Conservation (phyloP, 2,888 invertebrate genomes). For the Dryocosmus kuriphilus region DNA sequence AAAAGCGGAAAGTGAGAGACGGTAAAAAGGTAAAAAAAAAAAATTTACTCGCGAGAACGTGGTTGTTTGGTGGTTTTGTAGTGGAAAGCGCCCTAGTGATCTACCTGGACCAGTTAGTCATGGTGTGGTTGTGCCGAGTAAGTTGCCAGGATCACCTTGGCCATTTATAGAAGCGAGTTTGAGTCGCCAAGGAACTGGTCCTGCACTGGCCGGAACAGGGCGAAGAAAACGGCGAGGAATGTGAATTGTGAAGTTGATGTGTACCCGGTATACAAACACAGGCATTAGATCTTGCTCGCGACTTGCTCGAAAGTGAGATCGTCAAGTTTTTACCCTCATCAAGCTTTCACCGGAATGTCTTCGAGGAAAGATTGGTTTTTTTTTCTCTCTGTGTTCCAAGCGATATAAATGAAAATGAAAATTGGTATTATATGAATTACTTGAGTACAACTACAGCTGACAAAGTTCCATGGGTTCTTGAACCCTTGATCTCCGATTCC, state of each 20-base stretch:
- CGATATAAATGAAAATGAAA: no score
- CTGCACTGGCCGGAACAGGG: slow-evolving; percentile 38
- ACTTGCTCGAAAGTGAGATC: slow-evolving; percentile 39
- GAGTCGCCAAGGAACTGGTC: slow-evolving; percentile 42
- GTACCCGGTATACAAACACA: not conserved
- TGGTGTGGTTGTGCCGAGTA: slow-evolving; percentile 20
- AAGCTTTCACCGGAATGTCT: slow-evolving; percentile 36
- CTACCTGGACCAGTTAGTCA: slow-evolving; percentile 55
- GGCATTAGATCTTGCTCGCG: not conserved
- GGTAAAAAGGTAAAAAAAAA: slow-evolving; percentile 4
- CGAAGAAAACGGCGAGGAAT: slow-evolving; percentile 45
- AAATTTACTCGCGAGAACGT: slow-evolving; percentile 1
- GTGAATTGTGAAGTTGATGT: slow-evolving; percentile 36
- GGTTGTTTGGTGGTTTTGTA: slow-evolving; percentile 46
- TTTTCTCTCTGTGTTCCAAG: not conserved
- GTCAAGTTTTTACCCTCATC: slow-evolving; percentile 26
- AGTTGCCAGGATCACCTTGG: slow-evolving; percentile 52
- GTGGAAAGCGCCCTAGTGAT: slow-evolving; percentile 58
- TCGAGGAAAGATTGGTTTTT: slow-evolving; percentile 13
- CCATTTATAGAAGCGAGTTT: slow-evolving; percentile 45
- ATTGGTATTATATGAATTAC: no score
- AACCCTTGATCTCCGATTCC: no score
- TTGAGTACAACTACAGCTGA: no score
- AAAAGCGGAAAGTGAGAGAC: not conserved
- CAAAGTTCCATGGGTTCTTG: no score